These are phyloP conservation scores for Protophormia terraenovae DNA, from an alignment of 2,888 invertebrate genomes.

Conservation along the genomic window DNA sequence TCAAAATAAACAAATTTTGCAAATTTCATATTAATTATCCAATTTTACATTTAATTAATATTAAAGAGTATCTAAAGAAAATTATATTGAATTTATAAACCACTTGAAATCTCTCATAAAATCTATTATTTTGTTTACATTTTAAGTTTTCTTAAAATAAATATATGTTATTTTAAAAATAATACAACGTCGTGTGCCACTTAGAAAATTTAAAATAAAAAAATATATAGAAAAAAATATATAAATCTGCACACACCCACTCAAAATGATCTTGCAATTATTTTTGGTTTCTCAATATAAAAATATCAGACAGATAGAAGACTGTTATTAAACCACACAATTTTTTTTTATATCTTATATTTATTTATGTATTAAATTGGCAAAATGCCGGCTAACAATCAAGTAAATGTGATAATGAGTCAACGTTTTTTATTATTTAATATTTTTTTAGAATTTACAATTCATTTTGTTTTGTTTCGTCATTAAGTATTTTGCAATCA, in stretches of 20 bases:
- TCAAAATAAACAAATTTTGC: neutral
- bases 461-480: neutral
- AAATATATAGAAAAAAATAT: neutral
- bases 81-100: neutral
- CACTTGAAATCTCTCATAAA: neutral
- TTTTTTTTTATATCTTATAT: neutral
- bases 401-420: slow-evolving; percentile 40
- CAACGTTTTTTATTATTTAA: neutral
- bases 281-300: neutral
- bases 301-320: neutral
- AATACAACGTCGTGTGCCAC: slow-evolving; percentile 27
- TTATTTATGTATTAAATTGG: slow-evolving; percentile 18
- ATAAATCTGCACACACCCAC: slow-evolving; percentile 15
- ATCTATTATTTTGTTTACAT: neutral
- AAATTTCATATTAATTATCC: no score
- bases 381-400: slow-evolving; percentile 38
- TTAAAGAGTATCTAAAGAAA: neutral
- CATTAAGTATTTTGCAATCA: neutral
- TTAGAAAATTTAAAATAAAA: neutral
- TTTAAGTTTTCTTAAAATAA: neutral
- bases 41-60: no score
- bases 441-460: neutral
- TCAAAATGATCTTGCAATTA: slow-evolving; percentile 23
- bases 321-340: neutral
- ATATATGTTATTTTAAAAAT: slow-evolving; percentile 4